Percentiles rank a stretch among this genome's conserved stretches.
Conservation (phyloP, 2,888 invertebrate species). For the Nemapogon koenigi region DNA sequence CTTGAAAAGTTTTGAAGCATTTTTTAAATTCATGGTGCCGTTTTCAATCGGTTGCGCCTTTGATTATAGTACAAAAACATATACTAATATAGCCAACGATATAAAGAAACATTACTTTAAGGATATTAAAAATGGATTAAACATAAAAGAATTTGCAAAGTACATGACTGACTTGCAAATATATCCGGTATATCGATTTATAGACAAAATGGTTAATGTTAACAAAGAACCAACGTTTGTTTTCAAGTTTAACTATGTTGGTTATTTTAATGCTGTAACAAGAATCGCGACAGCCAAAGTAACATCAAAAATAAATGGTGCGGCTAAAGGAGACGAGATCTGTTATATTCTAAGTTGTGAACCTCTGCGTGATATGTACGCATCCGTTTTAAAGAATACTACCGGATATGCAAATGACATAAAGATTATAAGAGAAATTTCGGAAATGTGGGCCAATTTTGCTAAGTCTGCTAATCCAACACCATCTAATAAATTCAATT, state of each 20-base stretch:
- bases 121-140: conserved; percentile 28
- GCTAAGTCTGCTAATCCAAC: conserved; percentile 48
- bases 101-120: conserved; percentile 42
- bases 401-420: conserved; percentile 31
- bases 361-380: conserved; percentile 40
- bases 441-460: conserved; percentile 56
- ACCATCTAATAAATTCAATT: conserved; percentile 19
- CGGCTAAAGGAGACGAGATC: conserved; percentile 54
- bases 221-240: conserved; percentile 30
- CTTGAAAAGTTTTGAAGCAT: conserved; percentile 30
- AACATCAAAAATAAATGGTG: conserved; percentile 35
- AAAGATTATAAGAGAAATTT: conserved; percentile 37
- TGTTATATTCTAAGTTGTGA: conserved; percentile 54
- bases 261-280: conserved; percentile 41
- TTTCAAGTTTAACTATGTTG: conserved; percentile 55
- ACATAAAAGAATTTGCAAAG: conserved; percentile 33
- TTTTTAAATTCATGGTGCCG: conserved; percentile 48
- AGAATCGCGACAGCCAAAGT: conserved; percentile 29
- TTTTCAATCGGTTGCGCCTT: conserved; percentile 37
- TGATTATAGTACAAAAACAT: conserved; percentile 29
- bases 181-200: conserved; percentile 48
- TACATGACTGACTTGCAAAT: conserved; percentile 49
- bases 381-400: conserved; percentile 24
- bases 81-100: conserved; percentile 27
- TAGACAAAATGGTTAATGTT: conserved; percentile 27